phyloP scores from a whole-genome alignment of 2,113 vertebrate species.

The Micronycteris hirsuta region DNA sequence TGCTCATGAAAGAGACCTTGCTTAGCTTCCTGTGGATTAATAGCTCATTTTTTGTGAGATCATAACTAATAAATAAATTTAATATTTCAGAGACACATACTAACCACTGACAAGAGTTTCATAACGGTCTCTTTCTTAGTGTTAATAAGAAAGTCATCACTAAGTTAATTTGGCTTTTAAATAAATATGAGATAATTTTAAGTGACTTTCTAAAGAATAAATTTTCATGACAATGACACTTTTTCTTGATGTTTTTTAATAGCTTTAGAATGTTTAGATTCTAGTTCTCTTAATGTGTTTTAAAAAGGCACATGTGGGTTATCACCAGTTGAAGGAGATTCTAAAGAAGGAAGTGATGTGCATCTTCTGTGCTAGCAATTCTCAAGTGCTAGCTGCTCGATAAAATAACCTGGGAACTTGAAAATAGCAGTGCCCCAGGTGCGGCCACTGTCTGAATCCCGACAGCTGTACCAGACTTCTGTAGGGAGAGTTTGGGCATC shows the following conservation, averaged over 20 bases:
- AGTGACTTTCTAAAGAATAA: constrained; percentile 61
- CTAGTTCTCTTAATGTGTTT: constrained; percentile 51
- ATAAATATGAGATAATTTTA: constrained; percentile 60
- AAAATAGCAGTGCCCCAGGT: neutral
- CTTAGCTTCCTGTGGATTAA: constrained; percentile 34
- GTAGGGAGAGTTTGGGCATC: neutral
- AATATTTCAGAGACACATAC: neutral
- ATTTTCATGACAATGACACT: constrained; percentile 50
- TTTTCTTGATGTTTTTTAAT: constrained; percentile 13
- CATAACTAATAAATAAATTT: neutral
- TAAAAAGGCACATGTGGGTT: neutral
- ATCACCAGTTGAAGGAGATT: neutral
- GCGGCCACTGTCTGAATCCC: neutral
- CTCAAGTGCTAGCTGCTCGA: neutral
- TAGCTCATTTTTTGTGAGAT: constrained; percentile 34
- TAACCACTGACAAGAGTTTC: neutral
- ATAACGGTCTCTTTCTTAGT: constrained; percentile 19
- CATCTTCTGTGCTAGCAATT: neutral
- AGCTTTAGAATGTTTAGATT: constrained; percentile 54
- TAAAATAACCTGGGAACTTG: neutral
- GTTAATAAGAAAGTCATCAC: constrained; percentile 32
- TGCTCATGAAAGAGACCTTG: constrained; percentile 41
- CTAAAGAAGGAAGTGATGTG: neutral
- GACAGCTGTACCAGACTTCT: neutral
- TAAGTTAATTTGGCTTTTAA: constrained; percentile 64